These are phyloP conservation scores for Acanthacorydalis orientalis DNA, from an alignment of 2,888 invertebrate species.

Conservation along the genomic window DNA sequence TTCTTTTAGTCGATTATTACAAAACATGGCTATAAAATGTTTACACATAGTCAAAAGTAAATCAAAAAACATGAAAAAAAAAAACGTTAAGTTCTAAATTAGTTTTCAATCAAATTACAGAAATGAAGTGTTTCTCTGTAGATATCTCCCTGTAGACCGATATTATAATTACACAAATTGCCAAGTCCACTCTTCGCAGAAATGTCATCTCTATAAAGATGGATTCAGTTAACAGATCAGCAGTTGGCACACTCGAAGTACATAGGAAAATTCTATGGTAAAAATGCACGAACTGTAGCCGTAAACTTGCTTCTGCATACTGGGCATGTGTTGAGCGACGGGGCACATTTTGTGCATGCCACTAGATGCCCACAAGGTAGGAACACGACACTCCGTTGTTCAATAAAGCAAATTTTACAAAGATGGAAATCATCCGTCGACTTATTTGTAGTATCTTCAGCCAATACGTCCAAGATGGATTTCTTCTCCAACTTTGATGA, in stretches of 20 bases:
- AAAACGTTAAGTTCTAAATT: no score
- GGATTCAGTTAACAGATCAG: no score
- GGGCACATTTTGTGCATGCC: conserved; percentile 81
- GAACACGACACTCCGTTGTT: conserved; percentile 79
- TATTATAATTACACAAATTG: no score
- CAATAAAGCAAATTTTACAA: conserved; percentile 85
- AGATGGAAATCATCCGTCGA: conserved; percentile 38
- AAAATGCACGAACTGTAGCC: conserved; percentile 26
- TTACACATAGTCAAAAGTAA: no score
- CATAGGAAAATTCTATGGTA: not conserved
- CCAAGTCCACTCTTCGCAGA: no score
- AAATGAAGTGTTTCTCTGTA: no score
- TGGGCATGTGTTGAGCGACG: conserved; percentile 70
- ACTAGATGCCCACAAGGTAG: conserved; percentile 92
- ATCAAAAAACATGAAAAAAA: no score
- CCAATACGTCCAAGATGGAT: not conserved
- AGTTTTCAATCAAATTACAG: no score
- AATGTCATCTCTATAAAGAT: no score
- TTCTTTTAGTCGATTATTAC: no score
- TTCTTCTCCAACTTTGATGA: not conserved
- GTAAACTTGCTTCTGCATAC: conserved; percentile 65
- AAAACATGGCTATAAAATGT: no score
- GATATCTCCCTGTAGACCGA: no score
- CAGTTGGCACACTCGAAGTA: not conserved
- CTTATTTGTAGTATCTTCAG: conserved; percentile 6